Percentiles rank a stretch among this genome's conserved stretches.
Evolutionary conservation across 2,797 vertebrate species (phyloP).

Genomic region (Catostomus latipinnis): DNA sequence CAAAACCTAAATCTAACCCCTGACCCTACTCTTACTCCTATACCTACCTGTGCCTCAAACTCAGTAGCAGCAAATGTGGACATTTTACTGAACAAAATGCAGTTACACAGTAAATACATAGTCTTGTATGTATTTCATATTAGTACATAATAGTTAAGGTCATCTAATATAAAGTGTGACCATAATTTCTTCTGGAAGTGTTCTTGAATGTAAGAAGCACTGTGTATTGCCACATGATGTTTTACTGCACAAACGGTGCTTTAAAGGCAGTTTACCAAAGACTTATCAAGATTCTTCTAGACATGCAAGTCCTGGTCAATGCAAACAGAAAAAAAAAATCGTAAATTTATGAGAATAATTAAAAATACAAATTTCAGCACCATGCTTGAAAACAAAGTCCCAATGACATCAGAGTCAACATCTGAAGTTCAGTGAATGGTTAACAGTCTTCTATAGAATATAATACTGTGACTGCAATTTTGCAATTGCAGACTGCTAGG

Average conservation of each 20-base stretch:
- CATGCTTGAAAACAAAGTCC: background rate
- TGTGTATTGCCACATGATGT: slow-evolving; percentile 44
- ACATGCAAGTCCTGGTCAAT: background rate
- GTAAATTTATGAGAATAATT: background rate
- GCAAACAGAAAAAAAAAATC: background rate
- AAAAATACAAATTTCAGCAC: background rate
- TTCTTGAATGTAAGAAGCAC: slow-evolving; percentile 50
- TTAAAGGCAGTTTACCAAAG: background rate
- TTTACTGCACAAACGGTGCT: slow-evolving; percentile 35
- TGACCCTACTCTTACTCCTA: no score
- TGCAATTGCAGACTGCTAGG: background rate
- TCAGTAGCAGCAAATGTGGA: no score
- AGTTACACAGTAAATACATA: no score
- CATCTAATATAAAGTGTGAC: no score
- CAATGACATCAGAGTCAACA: background rate
- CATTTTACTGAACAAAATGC: no score
- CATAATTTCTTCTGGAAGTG: slow-evolving; percentile 46
- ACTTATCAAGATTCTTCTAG: background rate
- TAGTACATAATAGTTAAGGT: no score
- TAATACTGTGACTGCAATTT: background rate
- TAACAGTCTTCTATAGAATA: background rate
- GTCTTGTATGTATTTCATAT: no score
- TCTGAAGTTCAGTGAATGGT: background rate
- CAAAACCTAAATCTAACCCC: no score
- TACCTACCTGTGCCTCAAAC: no score